Percentiles rank a stretch among this genome's conserved stretches.
These are phyloP conservation scores for Steromphala cineraria DNA, from an alignment of 2,888 invertebrate genomes.

Conservation along the genomic window DNA sequence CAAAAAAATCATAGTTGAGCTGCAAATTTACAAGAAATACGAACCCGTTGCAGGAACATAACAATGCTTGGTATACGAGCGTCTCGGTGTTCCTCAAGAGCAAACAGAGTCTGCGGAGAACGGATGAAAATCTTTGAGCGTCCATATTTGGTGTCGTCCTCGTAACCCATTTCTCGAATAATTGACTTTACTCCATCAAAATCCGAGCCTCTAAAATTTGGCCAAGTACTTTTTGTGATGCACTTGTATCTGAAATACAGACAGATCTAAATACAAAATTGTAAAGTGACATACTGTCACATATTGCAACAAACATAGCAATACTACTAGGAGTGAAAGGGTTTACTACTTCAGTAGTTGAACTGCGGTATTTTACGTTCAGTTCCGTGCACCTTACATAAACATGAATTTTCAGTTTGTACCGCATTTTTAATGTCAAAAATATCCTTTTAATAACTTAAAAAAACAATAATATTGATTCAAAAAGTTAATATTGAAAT, in stretches of 20 bases:
- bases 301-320: no score
- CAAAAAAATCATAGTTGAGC: neutral
- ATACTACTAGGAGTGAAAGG: no score
- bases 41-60: conserved; percentile 92
- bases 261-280: no score
- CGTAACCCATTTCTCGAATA: conserved; percentile 85
- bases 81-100: conserved; percentile 89
- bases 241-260: conserved; percentile 88
- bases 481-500: no score
- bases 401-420: no score
- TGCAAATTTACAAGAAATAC: neutral
- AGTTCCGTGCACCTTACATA: no score
- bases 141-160: conserved; percentile 92
- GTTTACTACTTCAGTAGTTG: no score
- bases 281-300: no score
- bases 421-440: no score
- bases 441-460: no score
- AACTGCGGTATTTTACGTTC: no score
- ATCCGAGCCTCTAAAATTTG: conserved; percentile 89
- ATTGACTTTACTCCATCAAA: conserved; percentile 90
- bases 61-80: conserved; percentile 93
- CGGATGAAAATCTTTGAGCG: conserved; percentile 97
- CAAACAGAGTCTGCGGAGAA: conserved; percentile 92
- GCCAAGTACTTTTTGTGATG: conserved; percentile 97
- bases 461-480: no score